Evolutionary conservation across 2,113 vertebrate species (phyloP), one percentile per base, ranked within the genome.

Genomic region (Notothenia rossii): DNA sequence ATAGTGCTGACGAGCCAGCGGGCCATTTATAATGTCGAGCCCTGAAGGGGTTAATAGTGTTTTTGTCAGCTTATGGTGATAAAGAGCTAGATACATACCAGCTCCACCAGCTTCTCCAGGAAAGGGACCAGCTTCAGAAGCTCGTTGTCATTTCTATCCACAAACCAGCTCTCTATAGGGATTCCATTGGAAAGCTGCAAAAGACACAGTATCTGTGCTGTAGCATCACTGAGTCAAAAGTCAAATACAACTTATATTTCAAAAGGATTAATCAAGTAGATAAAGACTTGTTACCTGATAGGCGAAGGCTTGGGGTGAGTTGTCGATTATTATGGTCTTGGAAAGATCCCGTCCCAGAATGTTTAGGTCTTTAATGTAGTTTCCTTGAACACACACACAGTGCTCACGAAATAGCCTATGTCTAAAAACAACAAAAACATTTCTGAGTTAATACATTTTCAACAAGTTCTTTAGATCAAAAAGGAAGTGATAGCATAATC

Each of bases 281-380:
- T 40, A 7, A 71, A 10, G 43, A 6, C 1, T 13, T 48, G 91
- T 92, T 87, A 99, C 98, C 97, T 99, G 98, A 86, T 99, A 99
- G 43, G 98, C 98, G 92, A 99, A 99, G 96, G 98, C 98, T 96
- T 99, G 98, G n/a, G 98, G 98, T 93, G 98, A 99, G 94, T 99
- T 99, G 96, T 99, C 98, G 17, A 99, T 99, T 87, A 99, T 99
- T 91, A 99, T 97, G 2, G 98, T 99, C 96, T 99, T 99, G 71
- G 98, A 99, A 88, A 99, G 96, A 92, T 99, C 98, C 92, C 98
- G 96, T 75, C 98, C 98, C 0, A 99, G 97, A 81, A 99, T 99
- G 93, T 99, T 99, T 51, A 99, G 93, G 85, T 99, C 98, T 93
- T 99, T 99, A 87, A 99, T 99, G 86, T 99, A 99, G 83, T 99